Percentiles rank a stretch among this genome's conserved stretches.
Conservation (phyloP, 2,113 vertebrate species). For the Conger conger region DNA sequence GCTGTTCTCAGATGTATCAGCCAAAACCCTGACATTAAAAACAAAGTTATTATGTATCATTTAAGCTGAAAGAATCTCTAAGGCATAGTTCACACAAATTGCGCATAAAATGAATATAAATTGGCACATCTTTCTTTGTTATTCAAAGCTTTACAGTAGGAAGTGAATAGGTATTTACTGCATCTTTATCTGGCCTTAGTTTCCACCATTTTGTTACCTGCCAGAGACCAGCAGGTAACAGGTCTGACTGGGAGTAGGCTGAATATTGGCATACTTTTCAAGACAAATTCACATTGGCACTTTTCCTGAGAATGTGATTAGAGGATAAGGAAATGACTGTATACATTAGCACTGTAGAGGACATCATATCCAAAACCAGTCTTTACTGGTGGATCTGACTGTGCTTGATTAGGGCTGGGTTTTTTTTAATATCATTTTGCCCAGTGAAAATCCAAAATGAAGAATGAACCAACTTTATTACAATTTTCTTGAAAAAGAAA, state of each 20-base stretch:
- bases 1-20: background rate
- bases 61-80: background rate
- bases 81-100: background rate
- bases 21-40: background rate
- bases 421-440: too few relatives aligned
- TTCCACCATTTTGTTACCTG: too few relatives aligned
- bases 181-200: too few relatives aligned
- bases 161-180: background rate
- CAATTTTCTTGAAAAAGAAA: too few relatives aligned
- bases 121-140: background rate
- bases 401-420: too few relatives aligned
- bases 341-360: background rate
- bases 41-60: background rate
- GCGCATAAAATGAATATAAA: background rate
- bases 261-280: background rate
- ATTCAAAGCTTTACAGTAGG: background rate
- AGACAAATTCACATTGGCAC: background rate
- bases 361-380: background rate
- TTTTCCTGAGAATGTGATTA: background rate
- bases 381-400: too few relatives aligned
- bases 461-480: too few relatives aligned
- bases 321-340: background rate
- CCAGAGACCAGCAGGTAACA: background rate
- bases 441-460: too few relatives aligned
- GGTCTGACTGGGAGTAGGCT: background rate